Conservation (phyloP, 2,113 vertebrate species). For the Acrocephalus kingi region DNA sequence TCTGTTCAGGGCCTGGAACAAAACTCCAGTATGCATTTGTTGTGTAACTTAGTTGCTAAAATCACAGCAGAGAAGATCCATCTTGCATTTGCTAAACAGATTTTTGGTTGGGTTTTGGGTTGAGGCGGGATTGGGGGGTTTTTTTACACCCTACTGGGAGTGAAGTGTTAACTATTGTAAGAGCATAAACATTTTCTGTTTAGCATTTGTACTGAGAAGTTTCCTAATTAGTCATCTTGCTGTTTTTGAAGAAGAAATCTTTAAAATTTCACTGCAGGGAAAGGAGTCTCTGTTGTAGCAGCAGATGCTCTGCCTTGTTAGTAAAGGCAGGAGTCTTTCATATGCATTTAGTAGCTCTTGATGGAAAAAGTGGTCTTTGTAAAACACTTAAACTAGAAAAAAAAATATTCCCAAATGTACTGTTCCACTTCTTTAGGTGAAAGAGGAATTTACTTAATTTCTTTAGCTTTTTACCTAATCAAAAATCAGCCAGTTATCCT, state of each 20-base stretch:
- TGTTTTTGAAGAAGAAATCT: conserved; percentile 17
- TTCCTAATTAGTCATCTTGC: conserved; percentile 40
- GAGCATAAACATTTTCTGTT: conserved; percentile 5
- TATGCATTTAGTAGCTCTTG: background rate
- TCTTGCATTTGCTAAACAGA: background rate
- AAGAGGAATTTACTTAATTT: background rate
- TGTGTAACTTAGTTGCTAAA: conserved; percentile 31
- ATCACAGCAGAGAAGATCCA: background rate
- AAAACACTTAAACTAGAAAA: background rate
- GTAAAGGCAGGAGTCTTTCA: background rate
- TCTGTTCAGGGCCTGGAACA: background rate
- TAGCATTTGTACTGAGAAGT: background rate
- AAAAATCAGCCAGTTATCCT: background rate
- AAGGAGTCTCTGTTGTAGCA: conserved; percentile 1
- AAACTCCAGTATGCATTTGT: background rate
- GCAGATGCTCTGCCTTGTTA: conserved; percentile 18
- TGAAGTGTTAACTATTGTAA: background rate
- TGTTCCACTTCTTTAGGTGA: background rate
- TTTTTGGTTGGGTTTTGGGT: background rate
- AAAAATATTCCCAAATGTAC: background rate
- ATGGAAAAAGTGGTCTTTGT: background rate
- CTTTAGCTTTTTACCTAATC: background rate
- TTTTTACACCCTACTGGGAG: background rate
- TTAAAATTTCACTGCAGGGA: conserved; percentile 20
- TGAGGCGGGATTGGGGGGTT: background rate